phyloP scores from a whole-genome alignment of 2,888 invertebrate species.

The Cosmia pyralina region DNA sequence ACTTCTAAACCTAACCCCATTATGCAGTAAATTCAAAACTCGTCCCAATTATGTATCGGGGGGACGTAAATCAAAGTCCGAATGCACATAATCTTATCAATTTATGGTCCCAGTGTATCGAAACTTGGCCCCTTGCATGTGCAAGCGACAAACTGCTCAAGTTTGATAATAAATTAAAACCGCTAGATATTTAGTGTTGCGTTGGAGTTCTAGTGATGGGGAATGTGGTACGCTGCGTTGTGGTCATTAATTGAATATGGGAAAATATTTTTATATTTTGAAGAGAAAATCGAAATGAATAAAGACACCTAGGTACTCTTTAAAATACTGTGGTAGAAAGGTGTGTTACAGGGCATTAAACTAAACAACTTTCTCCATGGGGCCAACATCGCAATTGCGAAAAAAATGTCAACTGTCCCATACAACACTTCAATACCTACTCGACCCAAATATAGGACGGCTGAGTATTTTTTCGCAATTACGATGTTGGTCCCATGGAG shows the following conservation, averaged over 20 bases:
- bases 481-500: no score
- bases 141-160: conserved; percentile 82
- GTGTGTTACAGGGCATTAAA: no score
- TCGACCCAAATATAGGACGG: no score
- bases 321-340: no score
- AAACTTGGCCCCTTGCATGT: conserved; percentile 82
- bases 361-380: no score
- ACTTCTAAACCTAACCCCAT: conserved; percentile 29
- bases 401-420: no score
- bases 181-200: conserved; percentile 77
- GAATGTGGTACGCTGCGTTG: background rate
- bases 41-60: conserved; percentile 67
- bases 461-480: no score
- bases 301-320: no score
- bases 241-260: background rate
- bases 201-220: conserved; percentile 63
- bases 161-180: conserved; percentile 87
- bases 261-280: background rate
- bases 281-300: background rate
- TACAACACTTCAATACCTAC: no score
- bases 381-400: no score
- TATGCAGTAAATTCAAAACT: conserved; percentile 63
- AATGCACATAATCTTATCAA: conserved; percentile 82
- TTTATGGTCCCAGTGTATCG: conserved; percentile 86
- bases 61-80: conserved; percentile 73